Evolutionary conservation across 1,140 invertebrate species (phyloP).

Genomic region (Pachyrhynchus sulphureomaculatus): DNA sequence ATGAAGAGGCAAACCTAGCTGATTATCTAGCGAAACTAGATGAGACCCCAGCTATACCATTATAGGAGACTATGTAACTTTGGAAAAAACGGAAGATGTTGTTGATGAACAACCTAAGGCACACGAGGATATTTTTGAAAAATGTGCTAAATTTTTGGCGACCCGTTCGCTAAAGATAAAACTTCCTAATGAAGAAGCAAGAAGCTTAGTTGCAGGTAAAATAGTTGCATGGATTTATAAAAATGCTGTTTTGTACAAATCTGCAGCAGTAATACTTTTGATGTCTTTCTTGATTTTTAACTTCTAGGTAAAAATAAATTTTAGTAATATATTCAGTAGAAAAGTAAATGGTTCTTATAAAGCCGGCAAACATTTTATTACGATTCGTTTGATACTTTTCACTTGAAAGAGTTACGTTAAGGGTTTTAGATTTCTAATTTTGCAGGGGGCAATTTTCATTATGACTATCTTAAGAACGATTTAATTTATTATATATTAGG

Average conservation of each 20-base stretch:
- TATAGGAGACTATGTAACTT: conserved; percentile 50
- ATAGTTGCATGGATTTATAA: conserved; percentile 19
- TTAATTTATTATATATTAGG: no score
- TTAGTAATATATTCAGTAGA: background rate
- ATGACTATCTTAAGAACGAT: no score
- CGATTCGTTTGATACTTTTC: no score
- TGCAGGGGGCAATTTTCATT: no score
- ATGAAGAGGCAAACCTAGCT: conserved; percentile 51
- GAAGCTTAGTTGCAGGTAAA: conserved; percentile 40
- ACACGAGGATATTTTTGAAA: conserved; percentile 44
- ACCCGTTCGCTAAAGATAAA: conserved; percentile 52
- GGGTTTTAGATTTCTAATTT: no score
- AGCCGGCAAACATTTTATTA: no score
- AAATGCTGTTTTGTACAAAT: conserved; percentile 11
- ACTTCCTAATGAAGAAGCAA: conserved; percentile 47
- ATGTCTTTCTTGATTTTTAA: background rate
- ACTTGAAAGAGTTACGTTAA: no score
- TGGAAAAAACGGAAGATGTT: conserved; percentile 37
- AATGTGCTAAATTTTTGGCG: conserved; percentile 51
- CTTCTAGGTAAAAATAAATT: conserved; percentile 4
- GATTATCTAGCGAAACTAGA: conserved; percentile 52
- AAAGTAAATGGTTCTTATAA: background rate
- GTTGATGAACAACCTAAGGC: conserved; percentile 42
- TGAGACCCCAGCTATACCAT: conserved; percentile 49
- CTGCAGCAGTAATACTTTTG: background rate